These are phyloP conservation scores for Theristicus caerulescens DNA, from an alignment of 2,113 vertebrate species.

Conservation along the genomic window DNA sequence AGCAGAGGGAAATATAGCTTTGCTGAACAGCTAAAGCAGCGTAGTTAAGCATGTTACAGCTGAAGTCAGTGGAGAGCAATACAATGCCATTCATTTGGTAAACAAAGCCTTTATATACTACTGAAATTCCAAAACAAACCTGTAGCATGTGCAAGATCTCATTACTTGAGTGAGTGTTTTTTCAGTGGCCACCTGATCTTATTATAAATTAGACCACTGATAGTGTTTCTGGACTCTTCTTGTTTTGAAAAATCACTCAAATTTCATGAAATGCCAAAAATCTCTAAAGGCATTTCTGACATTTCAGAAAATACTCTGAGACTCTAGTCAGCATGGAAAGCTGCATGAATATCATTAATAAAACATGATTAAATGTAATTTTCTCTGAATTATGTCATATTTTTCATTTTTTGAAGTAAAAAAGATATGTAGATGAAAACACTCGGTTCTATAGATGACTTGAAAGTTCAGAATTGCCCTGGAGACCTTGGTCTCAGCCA, in stretches of 20 bases:
- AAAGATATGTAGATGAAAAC: constrained; percentile 14
- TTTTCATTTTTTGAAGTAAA: not conserved
- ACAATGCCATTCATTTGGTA: not conserved
- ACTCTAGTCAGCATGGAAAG: not conserved
- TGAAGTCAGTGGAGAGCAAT: not conserved
- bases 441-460: not conserved
- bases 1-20: not conserved
- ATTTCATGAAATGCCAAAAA: not conserved
- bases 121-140: not conserved
- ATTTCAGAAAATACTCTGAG: constrained; percentile 5
- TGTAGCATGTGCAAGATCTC: not conserved
- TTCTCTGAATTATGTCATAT: not conserved
- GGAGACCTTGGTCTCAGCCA: constrained; percentile 28
- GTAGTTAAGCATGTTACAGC: not conserved
- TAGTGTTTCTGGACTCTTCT: not conserved
- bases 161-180: not conserved
- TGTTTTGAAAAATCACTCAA: not conserved
- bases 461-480: constrained; percentile 57
- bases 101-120: not conserved
- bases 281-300: constrained; percentile 20
- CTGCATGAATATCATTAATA: not conserved
- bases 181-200: not conserved
- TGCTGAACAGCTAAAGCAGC: not conserved
- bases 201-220: not conserved
- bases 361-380: not conserved